Evolutionary conservation across 2,888 invertebrate species (phyloP), one percentile per base, ranked within the genome.

Genomic region (Sericinus montela): DNA sequence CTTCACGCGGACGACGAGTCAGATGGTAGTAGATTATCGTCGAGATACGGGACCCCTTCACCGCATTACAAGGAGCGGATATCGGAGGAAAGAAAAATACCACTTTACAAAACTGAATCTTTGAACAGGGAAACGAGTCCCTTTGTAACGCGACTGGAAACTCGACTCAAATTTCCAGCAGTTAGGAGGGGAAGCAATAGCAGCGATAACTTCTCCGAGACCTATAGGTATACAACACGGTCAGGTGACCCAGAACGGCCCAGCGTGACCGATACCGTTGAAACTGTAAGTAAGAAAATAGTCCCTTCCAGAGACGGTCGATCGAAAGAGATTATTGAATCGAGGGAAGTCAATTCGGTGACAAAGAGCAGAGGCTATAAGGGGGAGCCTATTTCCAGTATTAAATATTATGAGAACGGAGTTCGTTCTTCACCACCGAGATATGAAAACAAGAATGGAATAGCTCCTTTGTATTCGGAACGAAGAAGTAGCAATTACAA

Each of bases 171-270:
- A 62, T 75, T 86, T 0, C 86, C 89, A 4, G 75, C 81, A 49
- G 80, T 91, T 39, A 83, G 94, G 48, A 89, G 93, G 46, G 92
- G 93, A 15, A 93, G 92, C 63, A 91, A 91, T 59, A 92, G 92
- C 58, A 92, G 92, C 55, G 93, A 93, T 54, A 93, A 93, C 66
- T 94, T 90, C 69, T 92, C 93, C 1, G 93, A 94, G 75, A 93
- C 93, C 0, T 93, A 92, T 63, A 91, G 93, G 63, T 93, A 93
- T 56, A 91, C 92, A 6, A 92, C 92, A 10, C 90, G 92, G 54
- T 91, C 91, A 7, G 93, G 92, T 49, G 92, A 94, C 71, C 93
- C 93, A 1, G 80, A 90, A 45, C 80, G 93, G 56, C 93, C 94
- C 14, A 92, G 92, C 63, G 89, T 94, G 46, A 94, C 94, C 16